Base-by-base conservation (phyloP, 2,113 vertebrate species). In the Nerophis ophidion region DNA sequence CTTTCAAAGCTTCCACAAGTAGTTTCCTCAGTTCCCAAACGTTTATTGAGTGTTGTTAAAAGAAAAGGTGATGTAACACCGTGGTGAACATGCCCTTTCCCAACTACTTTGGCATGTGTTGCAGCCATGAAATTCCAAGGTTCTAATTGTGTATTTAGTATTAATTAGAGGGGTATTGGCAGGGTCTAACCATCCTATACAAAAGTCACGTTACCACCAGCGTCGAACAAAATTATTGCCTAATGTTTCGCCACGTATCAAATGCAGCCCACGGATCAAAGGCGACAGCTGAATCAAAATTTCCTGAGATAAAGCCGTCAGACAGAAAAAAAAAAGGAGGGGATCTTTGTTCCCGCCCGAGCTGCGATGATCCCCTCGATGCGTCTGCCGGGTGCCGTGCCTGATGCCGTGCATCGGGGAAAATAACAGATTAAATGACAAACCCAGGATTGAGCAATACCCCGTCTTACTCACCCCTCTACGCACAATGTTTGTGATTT, bases 371-470 rank as follows among this genome's bases (percentile, higher is more conserved):
- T 62, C 35, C 11, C 1, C 35, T 13, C 36, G 0, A 16, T 15
- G 9, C 14, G 36, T 46, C 50, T 46, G 13, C 36, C 8, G 38
- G 11, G 26, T 58, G 2, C 12, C 45, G 45, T 2, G 4, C 63
- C 47, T 76, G 67, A 70, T 66, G 19, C 53, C 1, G 2, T 8
- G 40, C 11, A 75, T 73, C 76, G 66, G 65, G 65, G 17, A 53
- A 70, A 72, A 73, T 72, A 66, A 17, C 65, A 0, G 46, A 74
- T 57, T 70, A 62, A 74, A 75, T 79, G 57, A 66, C 72, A 79
- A 78, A 46, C 67, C 58, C 49, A 45, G 47, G 63, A 59, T 58
- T 8, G 34, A 68, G 60, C 36, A 34, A 62, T 69, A 69, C 66
- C 71, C 35, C 38, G 36, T 48, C 46, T 4, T 34, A 1, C n/a